phyloP scores from a whole-genome alignment of 92 coral and sea anemone genomes.

The Porites divaricata region DNA sequence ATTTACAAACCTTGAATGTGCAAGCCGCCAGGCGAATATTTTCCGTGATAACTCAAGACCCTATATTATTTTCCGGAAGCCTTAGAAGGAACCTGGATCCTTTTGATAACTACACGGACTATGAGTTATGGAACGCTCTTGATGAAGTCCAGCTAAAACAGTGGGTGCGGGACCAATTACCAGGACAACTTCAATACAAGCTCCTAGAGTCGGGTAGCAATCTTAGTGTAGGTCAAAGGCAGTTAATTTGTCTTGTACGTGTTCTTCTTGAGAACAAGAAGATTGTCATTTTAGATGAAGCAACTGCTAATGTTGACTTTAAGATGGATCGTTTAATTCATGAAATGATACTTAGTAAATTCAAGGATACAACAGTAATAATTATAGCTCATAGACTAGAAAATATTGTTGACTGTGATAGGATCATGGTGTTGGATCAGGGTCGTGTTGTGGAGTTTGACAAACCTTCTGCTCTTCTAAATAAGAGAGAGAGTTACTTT shows the following conservation, averaged over 20 bases:
- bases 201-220: conserved; percentile 54
- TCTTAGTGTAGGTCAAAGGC: conserved; percentile 58
- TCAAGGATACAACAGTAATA: conserved; percentile 42
- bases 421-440: conserved; percentile 38
- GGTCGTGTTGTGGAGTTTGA: conserved; percentile 54
- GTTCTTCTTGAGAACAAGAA: conserved; percentile 43
- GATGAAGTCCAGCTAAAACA: conserved; percentile 56
- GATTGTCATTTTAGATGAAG: conserved; percentile 58
- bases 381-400: conserved; percentile 59
- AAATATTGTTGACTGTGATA: conserved; percentile 32
- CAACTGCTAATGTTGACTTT: conserved; percentile 59
- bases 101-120: conserved; percentile 38
- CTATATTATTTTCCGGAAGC: conserved; percentile 64
- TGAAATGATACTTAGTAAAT: conserved; percentile 51
- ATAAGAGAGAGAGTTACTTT: conserved; percentile 41
- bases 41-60: conserved; percentile 72
- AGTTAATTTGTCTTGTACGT: conserved; percentile 53
- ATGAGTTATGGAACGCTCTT: conserved; percentile 62
- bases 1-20: conserved; percentile 40
- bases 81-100: conserved; percentile 66
- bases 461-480: conserved; percentile 32
- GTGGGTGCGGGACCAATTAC: conserved; percentile 23
- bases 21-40: conserved; percentile 52
- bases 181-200: conserved; percentile 36
- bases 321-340: conserved; percentile 61